A percentile compares a stretch with the other conserved stretches of the same genome.
Conservation (phyloP, 2,888 invertebrate species). For the Himalopsyche anomala region DNA sequence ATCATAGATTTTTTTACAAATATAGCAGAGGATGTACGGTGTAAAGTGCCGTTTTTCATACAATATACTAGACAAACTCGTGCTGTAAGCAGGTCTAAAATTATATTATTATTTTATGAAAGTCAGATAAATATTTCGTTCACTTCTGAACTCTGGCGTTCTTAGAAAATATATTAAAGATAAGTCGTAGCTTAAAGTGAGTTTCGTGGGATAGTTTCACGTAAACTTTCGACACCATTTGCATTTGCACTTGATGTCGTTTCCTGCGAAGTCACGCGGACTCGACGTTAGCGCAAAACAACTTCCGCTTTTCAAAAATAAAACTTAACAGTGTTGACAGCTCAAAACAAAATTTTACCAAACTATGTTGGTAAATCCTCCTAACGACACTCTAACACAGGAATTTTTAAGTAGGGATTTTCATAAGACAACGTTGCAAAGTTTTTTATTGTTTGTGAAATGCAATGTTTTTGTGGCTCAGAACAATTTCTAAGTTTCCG, state of each 20-base stretch:
- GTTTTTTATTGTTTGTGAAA: not conserved
- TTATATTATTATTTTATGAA: too few species aligned
- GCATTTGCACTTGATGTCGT: slow-evolving; percentile 27
- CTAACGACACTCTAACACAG: not conserved
- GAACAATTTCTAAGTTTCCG: not conserved
- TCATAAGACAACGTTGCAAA: not conserved
- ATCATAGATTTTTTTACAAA: too few species aligned
- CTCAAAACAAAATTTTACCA: not conserved
- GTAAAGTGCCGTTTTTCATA: too few species aligned
- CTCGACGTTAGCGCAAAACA: not conserved
- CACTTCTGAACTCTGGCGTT: too few species aligned
- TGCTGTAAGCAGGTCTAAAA: too few species aligned
- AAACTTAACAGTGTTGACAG: not conserved
- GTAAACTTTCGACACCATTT: not conserved
- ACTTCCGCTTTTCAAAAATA: slow-evolving; percentile 3
- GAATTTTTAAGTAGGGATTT: slow-evolving; percentile 1
- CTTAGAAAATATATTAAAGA: not conserved
- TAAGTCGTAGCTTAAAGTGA: slow-evolving; percentile 27
- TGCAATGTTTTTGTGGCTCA: not conserved
- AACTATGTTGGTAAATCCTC: not conserved
- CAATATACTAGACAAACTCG: too few species aligned
- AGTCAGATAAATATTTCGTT: too few species aligned
- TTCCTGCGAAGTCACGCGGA: not conserved
- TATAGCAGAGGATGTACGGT: too few species aligned
- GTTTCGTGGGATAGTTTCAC: not conserved